Evolutionary conservation across 2,113 vertebrate species (phyloP), one percentile per base, ranked within the genome.

Genomic region (Tachycineta bicolor): DNA sequence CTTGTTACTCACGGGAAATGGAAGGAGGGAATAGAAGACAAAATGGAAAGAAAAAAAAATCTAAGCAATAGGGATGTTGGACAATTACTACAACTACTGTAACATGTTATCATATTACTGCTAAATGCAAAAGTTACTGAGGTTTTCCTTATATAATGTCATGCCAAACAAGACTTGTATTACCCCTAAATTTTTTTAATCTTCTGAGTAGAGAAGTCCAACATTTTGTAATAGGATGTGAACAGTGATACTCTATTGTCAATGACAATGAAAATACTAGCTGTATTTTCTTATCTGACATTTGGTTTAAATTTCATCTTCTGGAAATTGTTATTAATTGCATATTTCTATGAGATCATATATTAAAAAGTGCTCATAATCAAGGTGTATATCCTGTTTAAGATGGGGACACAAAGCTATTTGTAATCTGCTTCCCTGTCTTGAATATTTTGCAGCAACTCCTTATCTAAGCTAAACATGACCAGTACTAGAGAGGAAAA

Each of bases 131-230:
- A 96, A 84, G 74, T 90, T 92, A 89, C 90, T 76, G 88, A 91
- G 93, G 52, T 78, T 95, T 81, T 78, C 67, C 92, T 93, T 96
- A 93, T 83, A 95, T 96, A 95, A 91, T 75, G 68, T 95, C 91
- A 56, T 95, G 85, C 96, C 95, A 97, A 89, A 97, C 64, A 96
- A 97, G 92, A 92, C 85, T 90, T 89, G 91, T 86, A 96, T 96
- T 91, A 71, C 68, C 93, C 91, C 37, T 41, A 18, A 85, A 67
- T 4, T 79, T 85, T 96, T 97, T 95, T 94, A 96, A 97, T 97
- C 96, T 95, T 94, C 81, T 3, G 43, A 92, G 52, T 68, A 71
- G 59, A 96, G 87, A 71, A 87, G 28, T 83, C 69, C 14, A 76
- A 46, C 5, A 67, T 55, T 87, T 91, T 93, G 59, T 89, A 85